A percentile compares a stretch with the other conserved stretches of the same genome.
Conservation (phyloP, 2,888 invertebrate genomes). For the Colletes collaris region DNA sequence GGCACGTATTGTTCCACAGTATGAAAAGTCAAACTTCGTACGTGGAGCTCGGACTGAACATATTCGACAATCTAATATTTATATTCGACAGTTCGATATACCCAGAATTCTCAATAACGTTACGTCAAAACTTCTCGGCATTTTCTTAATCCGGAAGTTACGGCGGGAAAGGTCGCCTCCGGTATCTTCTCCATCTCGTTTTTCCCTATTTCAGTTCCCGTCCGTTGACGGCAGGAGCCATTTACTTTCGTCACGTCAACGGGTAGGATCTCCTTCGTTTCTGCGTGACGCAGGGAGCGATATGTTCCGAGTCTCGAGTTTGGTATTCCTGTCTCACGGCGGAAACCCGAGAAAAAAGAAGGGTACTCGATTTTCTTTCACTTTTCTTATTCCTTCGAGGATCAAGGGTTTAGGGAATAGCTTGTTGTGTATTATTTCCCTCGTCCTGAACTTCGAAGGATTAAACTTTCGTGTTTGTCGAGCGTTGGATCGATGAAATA, state of each 20-base stretch:
- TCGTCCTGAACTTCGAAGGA: no score
- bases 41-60: neutral
- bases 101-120: conserved; percentile 8
- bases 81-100: conserved; percentile 21
- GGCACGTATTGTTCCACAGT: neutral
- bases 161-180: neutral
- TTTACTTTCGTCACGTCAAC: conserved; percentile 42
- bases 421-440: no score
- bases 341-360: conserved; percentile 6
- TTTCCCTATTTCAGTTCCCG: neutral
- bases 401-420: neutral
- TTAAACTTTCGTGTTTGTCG: no score
- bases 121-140: conserved; percentile 3
- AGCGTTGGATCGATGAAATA: no score
- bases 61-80: conserved; percentile 17
- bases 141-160: neutral
- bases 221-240: conserved; percentile 27
- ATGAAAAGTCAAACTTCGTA: neutral
- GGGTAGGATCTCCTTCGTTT: conserved; percentile 10
- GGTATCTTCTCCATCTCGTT: neutral
- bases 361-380: conserved; percentile 13
- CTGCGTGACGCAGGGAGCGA: neutral
- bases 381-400: conserved; percentile 1
- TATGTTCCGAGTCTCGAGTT: neutral
- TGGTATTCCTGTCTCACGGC: neutral